phyloP scores from a whole-genome alignment of 2,888 invertebrate genomes.

The Melitaea athalia region DNA sequence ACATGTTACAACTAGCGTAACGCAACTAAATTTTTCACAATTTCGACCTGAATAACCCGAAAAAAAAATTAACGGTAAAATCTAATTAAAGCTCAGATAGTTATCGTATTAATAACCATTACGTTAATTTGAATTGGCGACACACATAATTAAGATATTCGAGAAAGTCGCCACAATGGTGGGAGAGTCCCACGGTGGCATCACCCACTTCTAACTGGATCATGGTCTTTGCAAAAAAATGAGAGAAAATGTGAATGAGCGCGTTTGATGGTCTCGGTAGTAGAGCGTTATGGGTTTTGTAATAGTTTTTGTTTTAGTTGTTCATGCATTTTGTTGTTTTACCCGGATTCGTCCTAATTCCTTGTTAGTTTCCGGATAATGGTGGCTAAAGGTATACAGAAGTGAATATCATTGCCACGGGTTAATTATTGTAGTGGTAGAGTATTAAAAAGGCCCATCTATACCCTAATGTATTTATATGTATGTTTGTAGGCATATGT shows the following conservation, averaged over 20 bases:
- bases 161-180: constrained; percentile 75
- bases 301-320: neutral
- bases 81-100: constrained; percentile 34
- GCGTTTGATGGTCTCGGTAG: constrained; percentile 18
- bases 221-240: constrained; percentile 51
- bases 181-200: constrained; percentile 65
- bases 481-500: too few species aligned
- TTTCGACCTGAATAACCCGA: neutral
- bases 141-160: constrained; percentile 74
- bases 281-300: constrained; percentile 22
- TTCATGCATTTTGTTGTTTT: neutral
- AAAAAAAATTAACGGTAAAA: constrained; percentile 26
- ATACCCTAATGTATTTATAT: too few species aligned
- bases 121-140: constrained; percentile 74
- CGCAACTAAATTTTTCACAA: neutral
- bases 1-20: neutral
- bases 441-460: too few species aligned
- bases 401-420: too few species aligned
- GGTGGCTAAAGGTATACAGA: too few species aligned
- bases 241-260: constrained; percentile 33
- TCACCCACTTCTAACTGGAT: constrained; percentile 70
- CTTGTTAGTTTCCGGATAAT: too few species aligned
- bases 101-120: constrained; percentile 59
- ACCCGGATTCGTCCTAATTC: too few species aligned
- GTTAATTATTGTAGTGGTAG: too few species aligned